Base-by-base conservation (phyloP, 2,888 invertebrate species). In the Drosophila kanekoi region DNA sequence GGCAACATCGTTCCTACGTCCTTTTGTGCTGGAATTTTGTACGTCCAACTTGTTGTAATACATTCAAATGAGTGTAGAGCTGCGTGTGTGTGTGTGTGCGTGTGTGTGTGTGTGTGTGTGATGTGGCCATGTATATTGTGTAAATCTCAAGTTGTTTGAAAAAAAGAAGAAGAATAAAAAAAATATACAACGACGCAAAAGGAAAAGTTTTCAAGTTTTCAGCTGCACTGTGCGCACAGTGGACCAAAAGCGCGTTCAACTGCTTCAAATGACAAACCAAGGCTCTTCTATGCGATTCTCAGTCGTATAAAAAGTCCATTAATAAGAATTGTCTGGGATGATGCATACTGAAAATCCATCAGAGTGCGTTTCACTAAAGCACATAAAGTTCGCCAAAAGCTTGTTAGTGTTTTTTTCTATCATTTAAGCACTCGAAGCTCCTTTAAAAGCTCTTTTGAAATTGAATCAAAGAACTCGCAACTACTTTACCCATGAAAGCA, bases 1-100 rank as follows among this genome's bases (percentile, higher is more conserved):
- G 84, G 71, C 83, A 73, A 77, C 83, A 72, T 68, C 80, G 60
- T 71, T 70, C 60, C 73, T 58, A 49, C 62, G 77, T 73, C 78
- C 78, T 81, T 79, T 84, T 79, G 79, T 78, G 60, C 78, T 63
- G 72, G 64, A 63, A 67, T 79, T 81, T 87, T 76, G 47, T 79
- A 52, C 60, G 72, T 62, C 64, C 67, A 79, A 88, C 88, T 77
- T 83, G 85, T 79, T 87, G 74, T 88, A 77, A 74, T 77, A 77
- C 87, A 83, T 83, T 86, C 79, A 83, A 86, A 88, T 88, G 79
- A 77, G 76, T 69, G 35, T 69, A 48, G 54, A 41, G 47, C n/a
- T 32, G 35, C 41, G 28, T 38, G 28, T 53, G 10, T 44, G n/a
- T 62, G 47, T 45, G 35, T 44, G 41, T 41, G 40, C 37, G 52